phyloP scores from a whole-genome alignment of 2,113 vertebrate species.

The Trogon melanurus region DNA sequence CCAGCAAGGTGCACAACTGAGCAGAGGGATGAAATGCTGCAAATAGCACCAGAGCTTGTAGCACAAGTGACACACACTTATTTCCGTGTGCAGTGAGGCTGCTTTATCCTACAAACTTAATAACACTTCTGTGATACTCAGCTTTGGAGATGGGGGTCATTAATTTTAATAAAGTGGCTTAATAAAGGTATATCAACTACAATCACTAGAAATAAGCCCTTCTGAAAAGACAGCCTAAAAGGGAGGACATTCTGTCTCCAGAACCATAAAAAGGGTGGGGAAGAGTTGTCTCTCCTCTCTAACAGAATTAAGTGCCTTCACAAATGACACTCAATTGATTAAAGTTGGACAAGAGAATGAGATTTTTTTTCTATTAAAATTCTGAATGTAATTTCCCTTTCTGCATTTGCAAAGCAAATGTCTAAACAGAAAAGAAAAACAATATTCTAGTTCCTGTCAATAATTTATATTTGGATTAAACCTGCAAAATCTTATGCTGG shows the following conservation, averaged over 20 bases:
- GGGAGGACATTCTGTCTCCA: background rate
- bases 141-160: background rate
- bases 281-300: background rate
- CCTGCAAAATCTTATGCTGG: background rate
- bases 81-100: background rate
- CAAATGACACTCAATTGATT: background rate
- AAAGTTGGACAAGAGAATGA: background rate
- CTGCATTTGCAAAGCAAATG: background rate
- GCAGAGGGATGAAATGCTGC: background rate
- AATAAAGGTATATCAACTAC: background rate
- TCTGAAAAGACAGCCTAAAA: background rate
- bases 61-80: accelerated
- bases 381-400: background rate
- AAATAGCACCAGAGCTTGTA: background rate
- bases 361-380: background rate
- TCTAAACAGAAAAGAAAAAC: background rate
- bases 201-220: background rate
- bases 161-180: background rate
- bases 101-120: background rate
- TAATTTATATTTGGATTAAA: background rate
- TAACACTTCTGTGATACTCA: background rate
- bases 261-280: background rate
- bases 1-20: accelerated
- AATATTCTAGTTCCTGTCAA: background rate
- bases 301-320: background rate